phyloP scores from a whole-genome alignment of 2,113 vertebrate genomes.

The Lipotes vexillifer region DNA sequence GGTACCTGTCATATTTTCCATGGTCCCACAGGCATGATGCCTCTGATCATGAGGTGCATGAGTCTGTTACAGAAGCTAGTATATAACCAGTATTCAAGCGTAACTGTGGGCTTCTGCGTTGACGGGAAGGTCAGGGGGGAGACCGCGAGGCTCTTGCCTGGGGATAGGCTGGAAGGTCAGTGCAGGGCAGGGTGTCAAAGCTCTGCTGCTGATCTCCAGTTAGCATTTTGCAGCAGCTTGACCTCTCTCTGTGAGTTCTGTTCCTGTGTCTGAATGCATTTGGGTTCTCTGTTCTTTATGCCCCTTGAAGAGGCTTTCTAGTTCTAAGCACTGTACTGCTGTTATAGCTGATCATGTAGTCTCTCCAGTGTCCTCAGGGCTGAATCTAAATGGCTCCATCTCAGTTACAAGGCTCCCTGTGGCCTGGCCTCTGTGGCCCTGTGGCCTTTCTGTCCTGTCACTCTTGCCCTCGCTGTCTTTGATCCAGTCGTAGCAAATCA shows the following conservation, averaged over 20 bases:
- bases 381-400: neutral
- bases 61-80: neutral
- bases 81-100: accelerated
- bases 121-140: neutral
- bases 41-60: neutral
- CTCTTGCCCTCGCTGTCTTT: neutral
- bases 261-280: neutral
- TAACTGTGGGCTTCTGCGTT: neutral
- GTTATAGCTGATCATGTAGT: neutral
- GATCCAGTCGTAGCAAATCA: neutral
- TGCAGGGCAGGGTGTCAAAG: neutral
- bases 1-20: neutral
- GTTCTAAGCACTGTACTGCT: neutral
- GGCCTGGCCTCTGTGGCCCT: neutral
- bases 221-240: neutral
- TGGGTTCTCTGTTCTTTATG: neutral
- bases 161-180: neutral
- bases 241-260: neutral
- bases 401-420: neutral
- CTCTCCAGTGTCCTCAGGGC: neutral
- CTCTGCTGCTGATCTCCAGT: neutral
- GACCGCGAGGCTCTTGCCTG: neutral
- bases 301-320: neutral
- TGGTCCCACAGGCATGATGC: neutral
- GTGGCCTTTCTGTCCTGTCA: neutral